Base-by-base conservation (phyloP, 2,113 vertebrate species). In the Ploceus nigricollis region DNA sequence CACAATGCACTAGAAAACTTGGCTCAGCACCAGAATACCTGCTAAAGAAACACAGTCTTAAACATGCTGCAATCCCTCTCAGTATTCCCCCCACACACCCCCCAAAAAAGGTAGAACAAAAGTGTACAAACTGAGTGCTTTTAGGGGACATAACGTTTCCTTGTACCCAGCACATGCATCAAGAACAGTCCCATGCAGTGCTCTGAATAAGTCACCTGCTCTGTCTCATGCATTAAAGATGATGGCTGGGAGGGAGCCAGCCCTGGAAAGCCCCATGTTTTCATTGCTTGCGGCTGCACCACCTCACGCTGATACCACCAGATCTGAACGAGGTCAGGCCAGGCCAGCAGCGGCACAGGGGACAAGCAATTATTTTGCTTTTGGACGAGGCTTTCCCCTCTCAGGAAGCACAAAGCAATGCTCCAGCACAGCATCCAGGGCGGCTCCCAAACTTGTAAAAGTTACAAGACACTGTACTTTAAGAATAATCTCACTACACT, bases 211-310 rank as follows among this genome's bases (percentile, higher is more conserved):
- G 75, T 91, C 88, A 91, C 84, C 87, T 94, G 83, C 71, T 94
- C 42, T 93, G 48, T 22, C 47, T 94, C 78, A 73, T 83, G 79
- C 65, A 86, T 92, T 87, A 89, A 89, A 87, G 82, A 84, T 75
- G 76, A 84, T 1, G 71, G 87, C 75, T 89, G 83, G 80, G 24
- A 89, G 88, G 88, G 73, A 73, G 87, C 87, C 94, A 94, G 2
- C 35, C 58, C 71, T 87, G 85, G 76, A 88, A 96, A 91, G 28
- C 69, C 66, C 84, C 78, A 3, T 5, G 33, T 71, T 87, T 90
- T 63, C 89, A 35, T 0, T 54, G 92, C 77, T 60, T 31, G 86
- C 0, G 2, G 82, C 89, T 71, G 63, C 75, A 86, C 35, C 65
- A 17, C 60, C 51, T 61, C 21, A 7, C 0, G 1, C 48, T 68